phyloP scores from a whole-genome alignment of 2,888 invertebrate species.

The Timandra comae region DNA sequence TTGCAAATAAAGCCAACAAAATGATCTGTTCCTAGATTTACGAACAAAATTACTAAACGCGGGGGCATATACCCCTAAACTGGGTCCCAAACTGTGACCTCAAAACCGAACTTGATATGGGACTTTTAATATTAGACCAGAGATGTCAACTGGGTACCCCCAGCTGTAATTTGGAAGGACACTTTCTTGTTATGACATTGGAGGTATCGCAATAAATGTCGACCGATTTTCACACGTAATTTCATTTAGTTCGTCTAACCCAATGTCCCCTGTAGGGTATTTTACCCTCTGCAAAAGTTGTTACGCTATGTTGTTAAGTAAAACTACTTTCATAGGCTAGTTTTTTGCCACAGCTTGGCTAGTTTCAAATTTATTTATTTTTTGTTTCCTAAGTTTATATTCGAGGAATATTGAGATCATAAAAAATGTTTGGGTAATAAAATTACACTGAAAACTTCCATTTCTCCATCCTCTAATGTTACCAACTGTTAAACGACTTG shows the following conservation, averaged over 20 bases:
- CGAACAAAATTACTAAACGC: no score
- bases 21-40: no score
- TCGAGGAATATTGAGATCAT: background rate
- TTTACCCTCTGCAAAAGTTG: background rate
- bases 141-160: conserved; percentile 34
- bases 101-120: conserved; percentile 40
- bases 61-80: no score
- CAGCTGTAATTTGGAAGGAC: conserved; percentile 38
- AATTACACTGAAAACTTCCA: no score
- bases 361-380: background rate
- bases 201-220: conserved; percentile 12
- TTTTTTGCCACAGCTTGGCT: no score
- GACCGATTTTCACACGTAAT: conserved; percentile 4
- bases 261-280: background rate
- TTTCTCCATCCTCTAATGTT: no score
- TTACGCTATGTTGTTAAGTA: background rate
- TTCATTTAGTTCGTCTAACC: conserved; percentile 4
- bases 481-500: no score
- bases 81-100: conserved; percentile 15
- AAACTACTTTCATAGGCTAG: background rate
- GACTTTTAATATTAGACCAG: conserved; percentile 51
- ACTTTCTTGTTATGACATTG: conserved; percentile 14
- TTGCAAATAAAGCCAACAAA: no score
- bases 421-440: no score
- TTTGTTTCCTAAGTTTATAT: background rate